phyloP scores from a whole-genome alignment of 2,888 invertebrate species.

The Lepidochrysops patricia region DNA sequence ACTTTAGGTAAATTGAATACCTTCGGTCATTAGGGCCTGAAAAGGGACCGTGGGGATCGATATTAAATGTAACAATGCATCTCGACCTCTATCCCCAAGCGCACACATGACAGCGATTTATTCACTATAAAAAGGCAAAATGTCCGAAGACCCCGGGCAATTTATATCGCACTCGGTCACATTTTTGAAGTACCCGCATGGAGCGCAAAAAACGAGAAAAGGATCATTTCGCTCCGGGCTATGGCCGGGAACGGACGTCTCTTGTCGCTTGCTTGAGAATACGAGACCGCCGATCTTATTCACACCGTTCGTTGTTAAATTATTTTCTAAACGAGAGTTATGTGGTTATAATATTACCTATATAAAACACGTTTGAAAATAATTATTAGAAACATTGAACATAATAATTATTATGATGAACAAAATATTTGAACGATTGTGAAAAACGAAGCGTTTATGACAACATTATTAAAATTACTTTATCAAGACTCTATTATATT shows the following conservation, averaged over 20 bases:
- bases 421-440: too few species aligned
- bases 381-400: too few species aligned
- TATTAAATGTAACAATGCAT: constrained; percentile 8
- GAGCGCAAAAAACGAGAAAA: constrained; percentile 35
- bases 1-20: neutral
- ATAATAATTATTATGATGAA: too few species aligned
- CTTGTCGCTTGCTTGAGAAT: constrained; percentile 45
- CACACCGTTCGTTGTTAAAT: constrained; percentile 14
- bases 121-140: constrained; percentile 26
- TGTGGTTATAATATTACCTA: too few species aligned
- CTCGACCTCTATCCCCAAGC: constrained; percentile 8
- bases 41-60: neutral
- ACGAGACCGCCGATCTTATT: constrained; percentile 39
- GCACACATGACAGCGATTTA: constrained; percentile 20
- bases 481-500: too few species aligned
- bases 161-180: constrained; percentile 62
- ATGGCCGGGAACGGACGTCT: constrained; percentile 44
- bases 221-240: constrained; percentile 44
- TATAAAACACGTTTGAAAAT: too few species aligned
- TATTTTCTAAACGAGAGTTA: too few species aligned
- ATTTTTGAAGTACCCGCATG: constrained; percentile 52
- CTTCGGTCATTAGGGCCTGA: neutral
- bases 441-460: too few species aligned
- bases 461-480: too few species aligned
- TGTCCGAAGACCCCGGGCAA: constrained; percentile 45